Percentiles rank a stretch among this genome's conserved stretches.
These are phyloP conservation scores for Augochlorella aurata DNA, from an alignment of 2,888 invertebrate genomes.

Conservation along the genomic window DNA sequence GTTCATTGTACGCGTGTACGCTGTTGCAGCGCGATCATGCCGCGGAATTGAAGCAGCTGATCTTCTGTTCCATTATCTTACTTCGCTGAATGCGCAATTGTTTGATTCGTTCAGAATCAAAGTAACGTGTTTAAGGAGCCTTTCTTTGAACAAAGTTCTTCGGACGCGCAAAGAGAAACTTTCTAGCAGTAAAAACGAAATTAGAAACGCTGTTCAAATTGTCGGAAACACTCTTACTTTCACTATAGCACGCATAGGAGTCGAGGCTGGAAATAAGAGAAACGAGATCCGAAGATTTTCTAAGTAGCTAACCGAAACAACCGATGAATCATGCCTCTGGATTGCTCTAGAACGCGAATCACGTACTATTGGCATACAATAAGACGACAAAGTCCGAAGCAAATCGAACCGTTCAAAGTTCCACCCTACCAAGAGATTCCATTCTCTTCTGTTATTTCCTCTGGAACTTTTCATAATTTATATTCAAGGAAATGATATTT, in stretches of 20 bases:
- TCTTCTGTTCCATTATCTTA: background rate
- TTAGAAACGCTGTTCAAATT: constrained; percentile 32
- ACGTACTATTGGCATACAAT: background rate
- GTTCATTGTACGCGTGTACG: background rate
- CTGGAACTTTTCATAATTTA: background rate
- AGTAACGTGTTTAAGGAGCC: background rate
- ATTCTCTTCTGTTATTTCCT: background rate
- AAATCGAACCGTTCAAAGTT: background rate
- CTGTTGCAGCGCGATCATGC: background rate
- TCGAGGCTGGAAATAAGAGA: constrained; percentile 22
- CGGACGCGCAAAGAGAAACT: background rate
- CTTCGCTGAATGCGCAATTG: background rate
- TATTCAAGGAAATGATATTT: background rate
- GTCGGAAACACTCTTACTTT: constrained; percentile 30
- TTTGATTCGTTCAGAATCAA: background rate
- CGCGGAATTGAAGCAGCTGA: background rate
- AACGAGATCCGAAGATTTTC: constrained; percentile 26
- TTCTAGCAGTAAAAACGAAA: background rate
- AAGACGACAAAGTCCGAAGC: background rate
- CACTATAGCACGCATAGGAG: constrained; percentile 14
- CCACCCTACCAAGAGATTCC: background rate
- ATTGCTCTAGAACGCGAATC: constrained; percentile 6
- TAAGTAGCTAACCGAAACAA: background rate
- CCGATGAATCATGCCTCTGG: background rate
- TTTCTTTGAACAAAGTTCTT: background rate